These are phyloP conservation scores for Adrianichthys oophorus DNA, from an alignment of 2,797 vertebrate species.

Conservation along the genomic window DNA sequence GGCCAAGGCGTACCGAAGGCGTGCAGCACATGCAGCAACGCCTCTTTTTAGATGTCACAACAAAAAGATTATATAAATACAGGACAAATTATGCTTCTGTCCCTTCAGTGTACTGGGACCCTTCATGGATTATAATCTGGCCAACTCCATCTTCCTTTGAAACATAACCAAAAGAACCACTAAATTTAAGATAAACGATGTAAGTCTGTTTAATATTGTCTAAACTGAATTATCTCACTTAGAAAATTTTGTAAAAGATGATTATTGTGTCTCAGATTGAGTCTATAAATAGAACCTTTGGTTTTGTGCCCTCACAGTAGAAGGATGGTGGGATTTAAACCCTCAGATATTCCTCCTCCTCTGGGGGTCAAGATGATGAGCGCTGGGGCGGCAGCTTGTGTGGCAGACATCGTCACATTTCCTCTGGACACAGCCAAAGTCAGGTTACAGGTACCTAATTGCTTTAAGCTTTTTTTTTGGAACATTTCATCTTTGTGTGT, in stretches of 20 bases:
- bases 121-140: slow-evolving; percentile 59
- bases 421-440: slow-evolving; percentile 93
- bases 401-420: slow-evolving; percentile 87
- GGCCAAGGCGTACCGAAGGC: slow-evolving; percentile 32
- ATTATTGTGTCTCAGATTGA: background rate
- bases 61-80: slow-evolving; percentile 73
- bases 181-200: slow-evolving; percentile 22
- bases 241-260: background rate
- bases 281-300: background rate
- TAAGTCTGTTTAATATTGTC: slow-evolving; percentile 45
- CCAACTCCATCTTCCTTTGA: slow-evolving; percentile 17
- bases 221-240: background rate
- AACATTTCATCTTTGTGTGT: background rate
- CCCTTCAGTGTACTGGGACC: slow-evolving; percentile 29
- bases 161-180: slow-evolving; percentile 17
- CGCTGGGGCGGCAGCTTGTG: slow-evolving; percentile 83
- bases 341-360: slow-evolving; percentile 81
- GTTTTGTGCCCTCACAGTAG: slow-evolving; percentile 16
- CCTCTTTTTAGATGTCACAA: slow-evolving; percentile 72
- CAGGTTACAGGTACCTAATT: slow-evolving; percentile 82
- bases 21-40: slow-evolving; percentile 59
- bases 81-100: slow-evolving; percentile 40
- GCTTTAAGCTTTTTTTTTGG: background rate
- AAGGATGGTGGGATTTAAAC: slow-evolving; percentile 80
- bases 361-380: slow-evolving; percentile 85